Base-by-base conservation (phyloP, 2,888 invertebrate genomes). In the Apamea epomidion region DNA sequence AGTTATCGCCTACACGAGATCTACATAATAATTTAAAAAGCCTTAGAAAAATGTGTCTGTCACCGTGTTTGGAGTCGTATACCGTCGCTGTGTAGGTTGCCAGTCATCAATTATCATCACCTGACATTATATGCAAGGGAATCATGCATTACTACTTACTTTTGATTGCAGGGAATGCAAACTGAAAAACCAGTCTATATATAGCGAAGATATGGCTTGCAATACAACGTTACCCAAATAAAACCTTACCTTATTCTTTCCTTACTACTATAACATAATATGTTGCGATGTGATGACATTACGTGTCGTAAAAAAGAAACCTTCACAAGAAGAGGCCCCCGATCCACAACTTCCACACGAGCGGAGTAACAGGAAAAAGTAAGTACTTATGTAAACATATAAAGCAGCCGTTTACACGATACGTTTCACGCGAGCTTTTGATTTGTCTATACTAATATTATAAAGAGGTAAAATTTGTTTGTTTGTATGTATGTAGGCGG, bases 381-480 rank as follows among this genome's bases (percentile, higher is more conserved):
- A 51, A 68, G 85, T 68, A 60, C 58, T 1, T 60, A 60, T 51
- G 75, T 75, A 81, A 81, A 73, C 72, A 85, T 77, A 72, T 74
- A 74, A 74, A 82, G 73, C 37, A 72, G 69, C 69, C 82, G 72
- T 78, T 78, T 82, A 82, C 68, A 85, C 85, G 75, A 75, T 78
- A 78, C 72, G 74, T 75, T 80, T 81, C 72, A 78, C 74, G 68
- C 72, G 60, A 81, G 67, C 29, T 77, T 85, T 77, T 85, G 81
- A 85, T 78, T 78, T 78, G 74, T 32, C 32, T 32, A 3, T 2
- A 32, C 32, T 32, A 32, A 32, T 32, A 32, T 32, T 32, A 32
- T 32, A 32, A 2, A 32, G 32, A 32, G 32, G 32, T 32, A 32
- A 32, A 32, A 32, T 32, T 32, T 32, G 32, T 32, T 32, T 32